Evolutionary conservation across 1,140 invertebrate species (phyloP).

Genomic region (Drosophila carrolli): DNA sequence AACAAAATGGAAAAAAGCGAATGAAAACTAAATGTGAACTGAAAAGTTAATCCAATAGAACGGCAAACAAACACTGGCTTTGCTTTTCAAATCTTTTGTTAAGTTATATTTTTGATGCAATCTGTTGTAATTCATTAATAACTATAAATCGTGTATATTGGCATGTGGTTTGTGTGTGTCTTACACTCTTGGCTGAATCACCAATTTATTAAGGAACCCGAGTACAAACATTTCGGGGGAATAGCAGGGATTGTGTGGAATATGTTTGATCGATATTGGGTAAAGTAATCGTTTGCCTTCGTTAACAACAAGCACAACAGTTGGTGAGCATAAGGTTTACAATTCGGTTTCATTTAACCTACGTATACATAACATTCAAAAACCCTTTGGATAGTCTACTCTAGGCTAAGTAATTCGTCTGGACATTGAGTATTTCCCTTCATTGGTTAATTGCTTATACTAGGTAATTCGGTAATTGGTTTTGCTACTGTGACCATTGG

Average conservation of each 20-base stretch:
- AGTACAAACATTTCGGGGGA: constrained; percentile 59
- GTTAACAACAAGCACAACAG: constrained; percentile 75
- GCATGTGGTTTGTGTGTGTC: constrained; percentile 20
- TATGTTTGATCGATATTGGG: constrained; percentile 15
- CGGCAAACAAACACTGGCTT: constrained; percentile 74
- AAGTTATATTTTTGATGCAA: constrained; percentile 51
- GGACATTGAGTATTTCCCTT: constrained; percentile 58
- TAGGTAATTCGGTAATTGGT: constrained; percentile 30
- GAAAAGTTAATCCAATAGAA: constrained; percentile 62
- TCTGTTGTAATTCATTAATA: constrained; percentile 49
- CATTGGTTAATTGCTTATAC: constrained; percentile 32
- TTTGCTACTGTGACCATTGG: constrained; percentile 38
- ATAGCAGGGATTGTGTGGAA: constrained; percentile 21
- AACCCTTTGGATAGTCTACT: constrained; percentile 42
- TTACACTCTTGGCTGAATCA: constrained; percentile 36
- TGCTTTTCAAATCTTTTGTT: constrained; percentile 67
- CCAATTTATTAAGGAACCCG: constrained; percentile 6
- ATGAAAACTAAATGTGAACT: constrained; percentile 39
- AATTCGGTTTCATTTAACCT: constrained; percentile 48
- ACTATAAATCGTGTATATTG: constrained; percentile 38
- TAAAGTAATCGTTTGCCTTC: constrained; percentile 58
- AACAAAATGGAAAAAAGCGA: constrained; percentile 6
- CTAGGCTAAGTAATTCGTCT: constrained; percentile 75
- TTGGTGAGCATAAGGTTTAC: constrained; percentile 83
- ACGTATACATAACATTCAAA: constrained; percentile 52